phyloP scores from a whole-genome alignment of 2,113 vertebrate genomes.

The Stigmatopora argus region DNA sequence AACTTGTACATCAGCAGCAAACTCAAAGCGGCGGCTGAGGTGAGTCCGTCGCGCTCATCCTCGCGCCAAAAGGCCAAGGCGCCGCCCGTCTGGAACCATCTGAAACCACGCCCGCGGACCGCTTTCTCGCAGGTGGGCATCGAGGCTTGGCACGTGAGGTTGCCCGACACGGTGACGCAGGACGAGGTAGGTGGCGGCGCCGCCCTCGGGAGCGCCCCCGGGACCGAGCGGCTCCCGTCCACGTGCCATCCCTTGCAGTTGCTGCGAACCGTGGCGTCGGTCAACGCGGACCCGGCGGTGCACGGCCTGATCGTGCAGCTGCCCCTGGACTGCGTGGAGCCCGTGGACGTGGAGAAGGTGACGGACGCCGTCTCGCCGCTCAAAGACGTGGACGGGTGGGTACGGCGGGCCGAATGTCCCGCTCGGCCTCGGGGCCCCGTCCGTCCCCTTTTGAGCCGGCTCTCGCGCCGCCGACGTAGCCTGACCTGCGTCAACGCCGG shows the following conservation, averaged over 20 bases:
- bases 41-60: slow-evolving; percentile 34
- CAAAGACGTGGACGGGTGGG: slow-evolving; percentile 92
- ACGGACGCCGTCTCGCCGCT: slow-evolving; percentile 82
- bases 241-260: slow-evolving; percentile 65
- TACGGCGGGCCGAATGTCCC: no score
- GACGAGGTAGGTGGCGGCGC: slow-evolving; percentile 68
- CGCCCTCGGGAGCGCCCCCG: not conserved
- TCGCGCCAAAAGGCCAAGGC: no score
- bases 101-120: no score
- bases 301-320: slow-evolving; percentile 94
- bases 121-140: slow-evolving; percentile 81
- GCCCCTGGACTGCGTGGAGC: slow-evolving; percentile 80
- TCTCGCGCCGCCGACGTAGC: slow-evolving; percentile 63
- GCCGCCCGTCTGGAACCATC: no score
- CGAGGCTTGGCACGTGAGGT: slow-evolving; percentile 81
- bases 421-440: not conserved
- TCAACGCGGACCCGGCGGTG: slow-evolving; percentile 78
- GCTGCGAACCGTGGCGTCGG: slow-evolving; percentile 67
- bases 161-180: slow-evolving; percentile 81
- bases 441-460: not conserved
- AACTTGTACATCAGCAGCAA: slow-evolving; percentile 96
- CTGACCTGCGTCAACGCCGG: slow-evolving; percentile 87
- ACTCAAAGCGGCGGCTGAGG: slow-evolving; percentile 90
- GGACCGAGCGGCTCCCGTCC: no score
- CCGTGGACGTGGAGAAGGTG: slow-evolving; percentile 78